Conservation (phyloP, 2,888 invertebrate genomes). For the Pristionchus japonicus region DNA sequence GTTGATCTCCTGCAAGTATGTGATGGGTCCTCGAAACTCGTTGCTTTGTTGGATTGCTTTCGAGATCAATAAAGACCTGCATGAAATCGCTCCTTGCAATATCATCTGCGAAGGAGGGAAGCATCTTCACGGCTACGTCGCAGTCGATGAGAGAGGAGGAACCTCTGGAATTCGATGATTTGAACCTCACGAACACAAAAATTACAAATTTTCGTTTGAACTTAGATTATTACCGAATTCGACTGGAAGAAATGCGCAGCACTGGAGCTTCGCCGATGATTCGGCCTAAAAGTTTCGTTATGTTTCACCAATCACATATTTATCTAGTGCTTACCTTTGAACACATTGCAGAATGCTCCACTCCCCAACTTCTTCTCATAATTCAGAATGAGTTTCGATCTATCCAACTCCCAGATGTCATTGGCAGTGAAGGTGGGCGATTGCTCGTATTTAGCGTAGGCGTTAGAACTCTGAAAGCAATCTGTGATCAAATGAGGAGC, state of each 20-base stretch:
- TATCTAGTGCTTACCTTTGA: constrained; percentile 53
- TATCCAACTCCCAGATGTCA: constrained; percentile 39
- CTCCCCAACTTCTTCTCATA: constrained; percentile 68
- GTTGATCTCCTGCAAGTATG: constrained; percentile 68
- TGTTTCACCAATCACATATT: background rate
- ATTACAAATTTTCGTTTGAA: no score
- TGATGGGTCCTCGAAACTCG: no score
- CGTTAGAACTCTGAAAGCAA: constrained; percentile 9
- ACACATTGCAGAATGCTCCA: constrained; percentile 71
- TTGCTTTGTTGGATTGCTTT: no score
- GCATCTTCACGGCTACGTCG: constrained; percentile 69
- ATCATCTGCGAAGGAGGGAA: constrained; percentile 70
- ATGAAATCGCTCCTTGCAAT: constrained; percentile 67
- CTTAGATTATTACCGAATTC: background rate
- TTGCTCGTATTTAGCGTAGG: constrained; percentile 36
- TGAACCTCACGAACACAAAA: no score
- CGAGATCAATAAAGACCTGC: constrained; percentile 54
- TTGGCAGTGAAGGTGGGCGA: background rate
- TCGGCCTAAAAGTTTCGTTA: constrained; percentile 48
- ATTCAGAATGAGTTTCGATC: constrained; percentile 60
- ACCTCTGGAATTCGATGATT: background rate
- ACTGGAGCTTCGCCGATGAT: constrained; percentile 66
- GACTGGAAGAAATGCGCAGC: background rate
- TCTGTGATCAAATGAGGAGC: background rate
- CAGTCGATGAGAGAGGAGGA: constrained; percentile 54